Base-by-base conservation (phyloP, 1,140 invertebrate genomes). In the Drosophila elegans region DNA sequence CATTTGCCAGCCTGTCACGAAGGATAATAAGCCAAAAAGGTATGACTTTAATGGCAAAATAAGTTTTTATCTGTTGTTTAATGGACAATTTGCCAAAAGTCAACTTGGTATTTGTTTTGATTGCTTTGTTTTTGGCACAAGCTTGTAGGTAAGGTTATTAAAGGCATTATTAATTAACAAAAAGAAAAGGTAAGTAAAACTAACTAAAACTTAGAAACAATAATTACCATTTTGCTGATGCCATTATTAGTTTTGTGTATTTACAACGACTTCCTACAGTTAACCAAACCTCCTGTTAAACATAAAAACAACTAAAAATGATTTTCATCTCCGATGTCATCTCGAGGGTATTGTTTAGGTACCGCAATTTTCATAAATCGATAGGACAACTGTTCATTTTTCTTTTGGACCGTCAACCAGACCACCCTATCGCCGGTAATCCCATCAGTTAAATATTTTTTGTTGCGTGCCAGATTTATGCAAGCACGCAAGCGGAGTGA, bases 401-500 rank as follows among this genome's bases (percentile, higher is more conserved):
- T 32, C 7, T 60, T 68, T 29, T 10, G 2, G 13, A 3, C 4
- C 51, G 45, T 57, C 11, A 7, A 42, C 29, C 32, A 32, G 51
- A 57, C 45, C 71, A 66, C 71, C 67, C 49, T 10, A 55, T 69
- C 29, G 27, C 16, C 16, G 60, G 36, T 60, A 63, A 59, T 56
- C 42, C 42, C 39, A 64, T 74, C 48, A 63, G 62, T 63, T 75
- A 44, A 69, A 68, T 54, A 56, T 69, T 44, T 57, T 44, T 72
- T 63, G 46, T 80, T 84, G 80, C 80, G 80, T 84, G 72, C 73
- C 77, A 80, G 81, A 84, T 85, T 84, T 80, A 73, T 77, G 77
- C 62, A 55, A 48, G 49, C 81, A 80, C 81, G 77, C 81, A 71
- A 72, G 38, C 49, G 51, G 67, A 46, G 62, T 85, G 81, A 84